Conservation (phyloP, 2,797 vertebrate species). For the Meriones psammophilus region DNA sequence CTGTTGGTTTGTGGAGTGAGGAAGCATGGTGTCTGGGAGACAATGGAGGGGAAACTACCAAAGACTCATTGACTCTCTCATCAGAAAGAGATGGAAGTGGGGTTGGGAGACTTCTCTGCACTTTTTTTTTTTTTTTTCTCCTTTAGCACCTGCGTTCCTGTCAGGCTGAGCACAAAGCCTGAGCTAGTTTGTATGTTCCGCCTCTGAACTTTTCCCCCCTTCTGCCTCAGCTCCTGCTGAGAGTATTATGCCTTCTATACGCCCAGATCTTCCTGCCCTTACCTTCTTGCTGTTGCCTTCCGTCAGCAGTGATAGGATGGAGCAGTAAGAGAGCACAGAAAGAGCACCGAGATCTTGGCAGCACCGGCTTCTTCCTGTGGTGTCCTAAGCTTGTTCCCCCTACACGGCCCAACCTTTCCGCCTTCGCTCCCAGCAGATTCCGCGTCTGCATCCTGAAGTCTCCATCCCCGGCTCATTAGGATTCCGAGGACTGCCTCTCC, state of each 20-base stretch:
- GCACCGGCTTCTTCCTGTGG: not conserved
- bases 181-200: not conserved
- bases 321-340: not conserved
- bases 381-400: not conserved
- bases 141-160: not conserved
- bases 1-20: not conserved
- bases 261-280: not conserved
- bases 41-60: not conserved
- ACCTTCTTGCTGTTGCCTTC: not conserved
- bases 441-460: not conserved
- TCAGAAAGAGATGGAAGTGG: not conserved
- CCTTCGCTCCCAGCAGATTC: not conserved
- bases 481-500: not conserved
- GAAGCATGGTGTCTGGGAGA: not conserved
- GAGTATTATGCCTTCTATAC: not conserved
- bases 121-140: too few relatives aligned
- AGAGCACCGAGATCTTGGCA: accelerated
- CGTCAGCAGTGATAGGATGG: not conserved
- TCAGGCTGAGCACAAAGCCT: not conserved
- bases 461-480: not conserved
- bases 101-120: too few relatives aligned
- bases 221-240: not conserved
- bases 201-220: not conserved
- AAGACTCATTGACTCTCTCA: not conserved
- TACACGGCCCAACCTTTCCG: not conserved